Conservation (phyloP, 23 tunicate genomes). For the Ciona savignyi region DNA sequence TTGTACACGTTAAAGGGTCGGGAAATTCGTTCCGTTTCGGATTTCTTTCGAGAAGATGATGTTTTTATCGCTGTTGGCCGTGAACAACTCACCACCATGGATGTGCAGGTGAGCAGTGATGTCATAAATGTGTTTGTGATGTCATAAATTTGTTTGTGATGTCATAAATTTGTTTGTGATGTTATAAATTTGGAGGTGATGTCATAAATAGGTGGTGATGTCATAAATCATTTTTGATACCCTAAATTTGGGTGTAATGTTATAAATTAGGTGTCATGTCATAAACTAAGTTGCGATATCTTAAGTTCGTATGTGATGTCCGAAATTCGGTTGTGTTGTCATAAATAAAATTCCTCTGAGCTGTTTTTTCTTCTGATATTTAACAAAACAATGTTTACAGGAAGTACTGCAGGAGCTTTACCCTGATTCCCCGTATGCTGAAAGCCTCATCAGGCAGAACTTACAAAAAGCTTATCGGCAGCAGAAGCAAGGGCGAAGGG, state of each 20-base stretch:
- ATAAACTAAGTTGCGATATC: too few relatives aligned
- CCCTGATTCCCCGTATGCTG: conserved; percentile 94
- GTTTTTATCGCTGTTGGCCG: conserved; percentile 91
- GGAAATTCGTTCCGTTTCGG: conserved; percentile 77
- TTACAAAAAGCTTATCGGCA: conserved; percentile 52
- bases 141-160: conserved; percentile 14
- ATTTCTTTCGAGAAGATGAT: conserved; percentile 96
- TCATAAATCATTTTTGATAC: too few relatives aligned
- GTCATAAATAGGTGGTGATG: too few relatives aligned
- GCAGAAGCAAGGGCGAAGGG: conserved; percentile 2
- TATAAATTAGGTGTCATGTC: too few relatives aligned
- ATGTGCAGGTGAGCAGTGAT: conserved; percentile 54
- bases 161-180: too few relatives aligned
- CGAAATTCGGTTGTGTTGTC: too few relatives aligned
- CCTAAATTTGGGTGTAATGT: too few relatives aligned
- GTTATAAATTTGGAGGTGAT: too few relatives aligned
- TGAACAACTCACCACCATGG: conserved; percentile 85
- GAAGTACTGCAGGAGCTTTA: conserved; percentile 85
- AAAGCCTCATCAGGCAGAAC: conserved; percentile 68
- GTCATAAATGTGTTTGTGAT: neutral
- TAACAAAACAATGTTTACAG: conserved; percentile 21
- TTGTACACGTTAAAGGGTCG: conserved; percentile 90
- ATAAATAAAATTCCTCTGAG: too few relatives aligned
- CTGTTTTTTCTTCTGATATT: too few relatives aligned
- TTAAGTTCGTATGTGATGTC: too few relatives aligned